Evolutionary conservation across 2,797 vertebrate genomes (phyloP), one percentile per base, ranked within the genome.

Genomic region (Acipenser ruthenus): DNA sequence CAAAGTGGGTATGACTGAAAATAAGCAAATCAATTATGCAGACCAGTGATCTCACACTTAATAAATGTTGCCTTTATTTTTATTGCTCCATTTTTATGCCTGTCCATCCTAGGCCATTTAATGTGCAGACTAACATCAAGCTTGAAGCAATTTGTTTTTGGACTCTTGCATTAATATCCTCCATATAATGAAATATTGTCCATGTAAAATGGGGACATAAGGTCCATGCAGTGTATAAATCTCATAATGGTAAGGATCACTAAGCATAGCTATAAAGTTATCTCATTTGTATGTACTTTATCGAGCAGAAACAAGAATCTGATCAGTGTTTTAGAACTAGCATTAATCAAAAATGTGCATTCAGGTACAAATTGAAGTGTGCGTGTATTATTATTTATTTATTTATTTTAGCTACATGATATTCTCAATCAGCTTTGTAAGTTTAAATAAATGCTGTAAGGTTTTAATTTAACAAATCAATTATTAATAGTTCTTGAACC

Each of bases 81-180:
- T 55, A n/a, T n/a, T 55, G 52, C n/a, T 88, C 71, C 80, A 84
- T 86, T 85, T 89, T 85, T 83, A 89, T 86, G 87, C 82, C 80
- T 71, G 82, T 82, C 79, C 83, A 84, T 84, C 86, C 78, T 68
- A 50, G 76, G 73, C 82, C 78, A 80, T 77, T 87, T 84, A 79
- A 76, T 77, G 71, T n/a, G 70, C 73, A 84, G 80, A 82, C 76
- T 74, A 78, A 82, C 76, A 67, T 78, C 73, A 77, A 72, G 68
- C 71, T 73, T 73, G 76, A 80, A 78, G 77, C 82, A 75, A 83
- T 85, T 82, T 81, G 75, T 80, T 74, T 78, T 66, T 69, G 71
- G 71, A 79, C 75, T 83, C 13, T 80, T 79, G 73, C 70, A 82
- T 83, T 78, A 84, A 79, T 70, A 79, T 73, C 73, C 65, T 8